These are phyloP conservation scores for Crossaster papposus DNA, from an alignment of 53 echinoderm and acorn worm species.

Conservation along the genomic window DNA sequence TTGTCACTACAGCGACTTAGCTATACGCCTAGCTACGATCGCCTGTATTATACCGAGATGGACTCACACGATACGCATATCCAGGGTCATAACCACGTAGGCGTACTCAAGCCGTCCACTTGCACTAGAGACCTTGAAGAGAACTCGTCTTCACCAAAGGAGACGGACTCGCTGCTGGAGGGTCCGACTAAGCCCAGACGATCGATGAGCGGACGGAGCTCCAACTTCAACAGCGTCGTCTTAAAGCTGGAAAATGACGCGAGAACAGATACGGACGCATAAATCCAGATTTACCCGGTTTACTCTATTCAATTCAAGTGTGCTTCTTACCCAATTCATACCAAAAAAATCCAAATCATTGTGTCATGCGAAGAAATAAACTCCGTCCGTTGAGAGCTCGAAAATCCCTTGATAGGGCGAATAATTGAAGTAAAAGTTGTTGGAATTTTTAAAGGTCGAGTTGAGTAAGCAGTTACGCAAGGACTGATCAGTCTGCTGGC, in stretches of 20 bases:
- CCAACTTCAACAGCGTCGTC: not conserved
- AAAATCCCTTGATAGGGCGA: too few relatives aligned
- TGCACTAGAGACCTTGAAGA: not conserved
- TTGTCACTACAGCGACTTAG: not conserved
- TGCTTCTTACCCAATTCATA: too few relatives aligned
- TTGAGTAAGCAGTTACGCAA: too few relatives aligned
- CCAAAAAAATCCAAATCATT: too few relatives aligned
- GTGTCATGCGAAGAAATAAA: too few relatives aligned
- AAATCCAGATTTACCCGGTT: not conserved
- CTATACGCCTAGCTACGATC: not conserved
- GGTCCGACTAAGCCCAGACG: not conserved
- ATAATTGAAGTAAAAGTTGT: too few relatives aligned
- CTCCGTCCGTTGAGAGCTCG: too few relatives aligned
- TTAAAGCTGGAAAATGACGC: not conserved
- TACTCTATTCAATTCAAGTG: too few relatives aligned
- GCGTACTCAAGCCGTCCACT: not conserved
- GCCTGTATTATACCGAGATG: not conserved
- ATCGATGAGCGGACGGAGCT: not conserved
- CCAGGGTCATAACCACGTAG: not conserved
- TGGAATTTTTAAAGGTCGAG: too few relatives aligned
- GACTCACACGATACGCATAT: not conserved
- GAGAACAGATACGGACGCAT: not conserved
- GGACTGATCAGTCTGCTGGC: too few relatives aligned
- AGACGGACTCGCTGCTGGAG: slow-evolving; percentile 4
- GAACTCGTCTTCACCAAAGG: not conserved